Conservation (phyloP, 2,888 invertebrate species). For the Micoletzkya japonica region DNA sequence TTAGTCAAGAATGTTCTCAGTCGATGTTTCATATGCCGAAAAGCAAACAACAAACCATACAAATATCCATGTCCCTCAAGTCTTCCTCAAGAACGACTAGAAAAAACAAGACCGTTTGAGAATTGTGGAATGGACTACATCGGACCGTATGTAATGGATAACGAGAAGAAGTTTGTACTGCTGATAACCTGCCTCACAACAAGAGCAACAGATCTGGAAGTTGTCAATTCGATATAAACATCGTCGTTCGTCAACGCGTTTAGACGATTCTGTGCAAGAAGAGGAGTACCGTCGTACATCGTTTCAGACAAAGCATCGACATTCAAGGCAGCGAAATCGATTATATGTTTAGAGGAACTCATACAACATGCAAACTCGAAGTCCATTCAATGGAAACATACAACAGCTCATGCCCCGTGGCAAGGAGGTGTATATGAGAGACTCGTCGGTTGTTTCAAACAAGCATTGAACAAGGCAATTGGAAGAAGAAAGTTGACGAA, state of each 20-base stretch:
- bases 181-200: neutral
- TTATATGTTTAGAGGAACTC: neutral
- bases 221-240: neutral
- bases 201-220: neutral
- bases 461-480: neutral
- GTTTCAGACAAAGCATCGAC: slow-evolving; percentile 9
- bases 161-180: neutral
- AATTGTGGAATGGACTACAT: neutral
- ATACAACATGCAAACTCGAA: neutral
- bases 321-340: neutral
- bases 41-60: neutral
- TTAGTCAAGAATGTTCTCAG: neutral
- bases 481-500: neutral
- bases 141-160: neutral
- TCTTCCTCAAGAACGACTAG: neutral
- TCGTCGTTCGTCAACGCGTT: neutral
- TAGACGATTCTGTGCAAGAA: neutral
- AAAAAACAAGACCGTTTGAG: neutral
- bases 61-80: neutral
- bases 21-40: neutral
- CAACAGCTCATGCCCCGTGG: neutral
- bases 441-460: slow-evolving; percentile 3
- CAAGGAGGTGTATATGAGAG: slow-evolving; percentile 23
- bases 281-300: neutral
- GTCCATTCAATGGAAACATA: slow-evolving; percentile 10